phyloP scores from a whole-genome alignment of 2,888 invertebrate genomes.

The Plagodis pulveraria region DNA sequence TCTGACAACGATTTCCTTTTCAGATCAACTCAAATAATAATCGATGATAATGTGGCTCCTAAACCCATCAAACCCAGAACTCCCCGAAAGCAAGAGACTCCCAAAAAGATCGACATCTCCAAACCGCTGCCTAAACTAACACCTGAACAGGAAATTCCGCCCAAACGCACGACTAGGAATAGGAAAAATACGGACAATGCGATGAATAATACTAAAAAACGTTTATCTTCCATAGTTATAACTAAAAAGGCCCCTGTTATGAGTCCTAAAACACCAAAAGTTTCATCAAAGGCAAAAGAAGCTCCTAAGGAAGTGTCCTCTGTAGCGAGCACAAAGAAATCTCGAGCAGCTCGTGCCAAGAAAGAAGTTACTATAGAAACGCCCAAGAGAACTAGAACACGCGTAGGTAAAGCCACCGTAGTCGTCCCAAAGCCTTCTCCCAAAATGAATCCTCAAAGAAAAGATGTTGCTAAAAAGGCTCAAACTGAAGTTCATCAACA shows the following conservation, averaged over 20 bases:
- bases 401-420: conserved; percentile 39
- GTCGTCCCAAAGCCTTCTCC: conserved; percentile 56
- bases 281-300: conserved; percentile 29
- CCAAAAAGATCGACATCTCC: conserved; percentile 10
- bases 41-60: conserved; percentile 1
- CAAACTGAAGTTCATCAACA: conserved; percentile 8
- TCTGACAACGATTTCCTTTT: conserved; percentile 5
- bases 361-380: conserved; percentile 40
- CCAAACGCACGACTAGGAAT: conserved; percentile 38
- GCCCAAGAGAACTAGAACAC: conserved; percentile 50
- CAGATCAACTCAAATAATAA: conserved; percentile 21
- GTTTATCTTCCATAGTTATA: conserved; percentile 51
- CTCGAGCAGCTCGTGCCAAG: conserved; percentile 37
- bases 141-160: conserved; percentile 12
- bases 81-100: conserved; percentile 13
- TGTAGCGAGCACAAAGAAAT: conserved; percentile 38
- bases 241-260: conserved; percentile 57
- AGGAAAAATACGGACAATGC: conserved; percentile 30
- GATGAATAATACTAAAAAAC: conserved; percentile 40
- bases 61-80: conserved; percentile 6
- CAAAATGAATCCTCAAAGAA: conserved; percentile 47
- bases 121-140: conserved; percentile 4
- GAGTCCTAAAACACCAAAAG: conserved; percentile 24
- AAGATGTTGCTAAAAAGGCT: conserved; percentile 8
- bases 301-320: conserved; percentile 20